Evolutionary conservation across 2,888 invertebrate species (phyloP).

Genomic region (Elegia similella): DNA sequence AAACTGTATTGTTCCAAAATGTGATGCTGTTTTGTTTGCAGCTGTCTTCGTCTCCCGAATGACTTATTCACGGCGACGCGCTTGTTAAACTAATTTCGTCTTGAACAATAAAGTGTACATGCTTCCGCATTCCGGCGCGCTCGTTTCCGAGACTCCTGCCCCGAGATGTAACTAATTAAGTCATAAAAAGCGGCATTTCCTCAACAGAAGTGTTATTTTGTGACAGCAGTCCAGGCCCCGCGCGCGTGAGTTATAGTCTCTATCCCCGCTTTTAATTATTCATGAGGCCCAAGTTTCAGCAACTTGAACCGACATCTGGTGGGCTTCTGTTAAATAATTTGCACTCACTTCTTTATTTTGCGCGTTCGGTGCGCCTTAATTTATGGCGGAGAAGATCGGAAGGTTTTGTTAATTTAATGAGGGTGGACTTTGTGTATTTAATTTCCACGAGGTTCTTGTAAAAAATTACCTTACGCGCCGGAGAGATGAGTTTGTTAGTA

Average conservation of each 20-base stretch:
- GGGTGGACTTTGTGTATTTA: not conserved
- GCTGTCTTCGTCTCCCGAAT: not conserved
- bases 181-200: slow-evolving; percentile 64
- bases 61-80: not conserved
- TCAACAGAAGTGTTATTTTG: slow-evolving; percentile 59
- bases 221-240: slow-evolving; percentile 41
- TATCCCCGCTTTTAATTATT: slow-evolving; percentile 71
- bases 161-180: slow-evolving; percentile 70
- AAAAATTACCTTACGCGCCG: too few relatives aligned
- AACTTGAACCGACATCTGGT: slow-evolving; percentile 63
- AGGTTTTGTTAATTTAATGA: slow-evolving; percentile 5
- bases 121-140: slow-evolving; percentile 39
- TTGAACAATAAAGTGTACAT: slow-evolving; percentile 47
- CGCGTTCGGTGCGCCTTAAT: slow-evolving; percentile 3
- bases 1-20: not conserved
- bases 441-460: too few relatives aligned
- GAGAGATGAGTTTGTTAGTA: too few relatives aligned
- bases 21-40: not conserved
- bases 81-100: slow-evolving; percentile 54
- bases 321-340: slow-evolving; percentile 65
- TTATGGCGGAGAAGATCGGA: not conserved
- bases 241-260: slow-evolving; percentile 64
- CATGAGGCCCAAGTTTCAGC: slow-evolving; percentile 65
- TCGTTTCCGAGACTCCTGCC: slow-evolving; percentile 34
- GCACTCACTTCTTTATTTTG: slow-evolving; percentile 51